Evolutionary conservation across 2,113 vertebrate genomes (phyloP).

Genomic region (Lycocorax pyrrhopterus): DNA sequence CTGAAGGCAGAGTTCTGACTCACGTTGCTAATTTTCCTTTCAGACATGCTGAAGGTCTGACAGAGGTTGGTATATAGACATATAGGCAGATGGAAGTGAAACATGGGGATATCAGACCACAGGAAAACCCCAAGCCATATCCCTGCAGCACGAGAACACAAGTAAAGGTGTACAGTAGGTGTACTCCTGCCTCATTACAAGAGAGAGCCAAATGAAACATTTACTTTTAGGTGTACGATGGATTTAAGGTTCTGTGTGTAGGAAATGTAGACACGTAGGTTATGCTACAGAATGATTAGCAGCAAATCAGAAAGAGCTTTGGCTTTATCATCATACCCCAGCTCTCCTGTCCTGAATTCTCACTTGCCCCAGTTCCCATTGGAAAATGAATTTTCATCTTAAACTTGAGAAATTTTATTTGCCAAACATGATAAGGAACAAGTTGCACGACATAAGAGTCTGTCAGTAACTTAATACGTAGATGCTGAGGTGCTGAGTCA

Average conservation of each 20-base stretch:
- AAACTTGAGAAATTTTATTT: not conserved
- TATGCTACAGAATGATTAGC: not conserved
- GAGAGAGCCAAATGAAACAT: fast-evolving
- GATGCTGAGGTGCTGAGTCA: not conserved
- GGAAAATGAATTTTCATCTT: not conserved
- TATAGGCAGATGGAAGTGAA: not conserved
- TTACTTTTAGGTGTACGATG: not conserved
- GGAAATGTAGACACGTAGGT: not conserved
- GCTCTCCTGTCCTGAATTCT: not conserved
- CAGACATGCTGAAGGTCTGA: not conserved
- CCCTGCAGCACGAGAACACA: fast-evolving
- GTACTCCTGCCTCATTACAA: not conserved
- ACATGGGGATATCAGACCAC: not conserved
- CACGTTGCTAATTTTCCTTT: not conserved
- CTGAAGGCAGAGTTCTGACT: not conserved
- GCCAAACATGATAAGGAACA: not conserved
- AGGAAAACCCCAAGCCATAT: not conserved
- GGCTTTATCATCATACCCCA: not conserved
- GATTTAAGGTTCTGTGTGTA: not conserved
- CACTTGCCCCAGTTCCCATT: not conserved
- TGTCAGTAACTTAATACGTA: fast-evolving
- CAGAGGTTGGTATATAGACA: not conserved
- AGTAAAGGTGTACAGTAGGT: not conserved
- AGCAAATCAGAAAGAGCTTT: not conserved
- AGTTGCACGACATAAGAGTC: not conserved